Conservation (phyloP, 2,888 invertebrate species). For the Sturmia bella region DNA sequence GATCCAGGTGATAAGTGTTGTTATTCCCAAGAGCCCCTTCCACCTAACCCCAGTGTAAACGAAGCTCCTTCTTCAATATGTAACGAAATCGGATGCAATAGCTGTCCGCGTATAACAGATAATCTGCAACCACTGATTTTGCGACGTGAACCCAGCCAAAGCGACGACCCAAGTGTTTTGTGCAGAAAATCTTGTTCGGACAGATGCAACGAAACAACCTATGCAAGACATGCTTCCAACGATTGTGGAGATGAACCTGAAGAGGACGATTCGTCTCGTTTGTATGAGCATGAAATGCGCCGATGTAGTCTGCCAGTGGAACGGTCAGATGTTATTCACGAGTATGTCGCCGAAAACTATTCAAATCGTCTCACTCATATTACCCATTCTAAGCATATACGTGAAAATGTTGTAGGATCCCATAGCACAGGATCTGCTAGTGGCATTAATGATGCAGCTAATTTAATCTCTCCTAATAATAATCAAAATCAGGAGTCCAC, state of each 20-base stretch:
- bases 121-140: constrained; percentile 64
- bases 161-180: constrained; percentile 62
- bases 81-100: constrained; percentile 70
- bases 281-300: constrained; percentile 62
- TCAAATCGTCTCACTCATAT: constrained; percentile 38
- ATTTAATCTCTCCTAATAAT: constrained; percentile 71
- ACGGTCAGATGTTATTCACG: constrained; percentile 52
- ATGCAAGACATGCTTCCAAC: constrained; percentile 68
- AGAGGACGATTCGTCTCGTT: constrained; percentile 54
- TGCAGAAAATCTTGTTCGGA: constrained; percentile 57
- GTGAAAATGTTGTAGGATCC: constrained; percentile 20
- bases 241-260: constrained; percentile 73
- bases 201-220: constrained; percentile 71
- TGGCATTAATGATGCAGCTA: constrained; percentile 37
- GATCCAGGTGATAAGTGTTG: constrained; percentile 80
- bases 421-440: not conserved
- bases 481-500: constrained; percentile 72
- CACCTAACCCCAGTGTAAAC: constrained; percentile 43
- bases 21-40: constrained; percentile 70
- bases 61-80: constrained; percentile 69
- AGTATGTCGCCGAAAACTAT: constrained; percentile 54
- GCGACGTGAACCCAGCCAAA: constrained; percentile 67
- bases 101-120: constrained; percentile 65
- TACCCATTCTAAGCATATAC: constrained; percentile 43
- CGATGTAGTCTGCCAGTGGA: constrained; percentile 60